Percentiles rank a stretch among this genome's conserved stretches.
These are phyloP conservation scores for Etheostoma nigrum DNA, from an alignment of 2,797 vertebrate genomes.

Conservation along the genomic window DNA sequence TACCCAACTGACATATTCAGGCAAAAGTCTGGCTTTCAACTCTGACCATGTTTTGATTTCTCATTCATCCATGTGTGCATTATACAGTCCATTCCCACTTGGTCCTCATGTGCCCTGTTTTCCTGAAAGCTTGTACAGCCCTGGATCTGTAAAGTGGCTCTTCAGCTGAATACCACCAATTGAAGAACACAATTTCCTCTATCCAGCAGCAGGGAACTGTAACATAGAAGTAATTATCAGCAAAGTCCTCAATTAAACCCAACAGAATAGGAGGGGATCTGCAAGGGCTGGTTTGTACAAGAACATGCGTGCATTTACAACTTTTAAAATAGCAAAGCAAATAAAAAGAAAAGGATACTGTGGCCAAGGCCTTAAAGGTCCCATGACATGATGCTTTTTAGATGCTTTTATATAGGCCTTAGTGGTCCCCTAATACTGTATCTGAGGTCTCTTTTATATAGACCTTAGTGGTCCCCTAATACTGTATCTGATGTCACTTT, in stretches of 20 bases:
- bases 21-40: conserved; percentile 21
- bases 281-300: conserved; percentile 37
- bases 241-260: conserved; percentile 43
- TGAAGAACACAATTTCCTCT: conserved; percentile 44
- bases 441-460: no score
- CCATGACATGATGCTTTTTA: no score
- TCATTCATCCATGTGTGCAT: conserved; percentile 45
- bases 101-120: conserved; percentile 46
- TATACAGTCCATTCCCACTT: conserved; percentile 55
- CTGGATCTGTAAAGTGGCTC: conserved; percentile 58
- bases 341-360: conserved; percentile 11
- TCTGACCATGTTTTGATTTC: conserved; percentile 39
- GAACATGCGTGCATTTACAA: conserved; percentile 23
- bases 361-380: no score
- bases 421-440: no score
- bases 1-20: conserved; percentile 5
- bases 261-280: conserved; percentile 25
- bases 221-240: conserved; percentile 62
- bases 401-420: no score
- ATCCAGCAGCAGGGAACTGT: conserved; percentile 53
- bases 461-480: no score
- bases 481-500: no score
- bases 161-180: conserved; percentile 57
- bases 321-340: conserved; percentile 12
- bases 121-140: conserved; percentile 59